A percentile compares a stretch with the other conserved stretches of the same genome.
Evolutionary conservation across 2,797 vertebrate species (phyloP).

Genomic region (Crenichthys baileyi): DNA sequence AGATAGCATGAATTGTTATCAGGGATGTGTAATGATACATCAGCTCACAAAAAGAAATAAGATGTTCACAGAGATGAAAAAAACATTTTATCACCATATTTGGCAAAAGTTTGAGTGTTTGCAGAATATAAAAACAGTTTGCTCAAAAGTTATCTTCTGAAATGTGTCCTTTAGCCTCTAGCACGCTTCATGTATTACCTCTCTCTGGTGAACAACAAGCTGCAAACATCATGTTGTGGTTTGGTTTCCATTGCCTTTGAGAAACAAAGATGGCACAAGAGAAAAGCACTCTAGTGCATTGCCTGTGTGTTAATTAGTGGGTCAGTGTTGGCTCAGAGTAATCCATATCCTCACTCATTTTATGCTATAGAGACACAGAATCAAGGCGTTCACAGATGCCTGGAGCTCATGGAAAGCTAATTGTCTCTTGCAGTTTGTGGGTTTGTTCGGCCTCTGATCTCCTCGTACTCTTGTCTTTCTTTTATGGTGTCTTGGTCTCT

Average conservation of each 20-base stretch:
- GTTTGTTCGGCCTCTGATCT: constrained; percentile 57
- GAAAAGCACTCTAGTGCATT: constrained; percentile 37
- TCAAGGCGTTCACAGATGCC: constrained; percentile 50
- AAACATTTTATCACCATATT: neutral
- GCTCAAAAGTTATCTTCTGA: constrained; percentile 26
- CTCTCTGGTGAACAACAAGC: constrained; percentile 45
- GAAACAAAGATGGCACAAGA: constrained; percentile 49
- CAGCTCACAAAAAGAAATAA: neutral
- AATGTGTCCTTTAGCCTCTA: neutral
- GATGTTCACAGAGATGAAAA: neutral
- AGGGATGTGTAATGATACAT: neutral
- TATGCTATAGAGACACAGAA: constrained; percentile 25
- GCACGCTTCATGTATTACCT: constrained; percentile 28
- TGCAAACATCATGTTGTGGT: constrained; percentile 34
- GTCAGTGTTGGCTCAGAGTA: constrained; percentile 31
- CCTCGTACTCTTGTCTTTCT: constrained; percentile 15
- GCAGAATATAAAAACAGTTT: neutral
- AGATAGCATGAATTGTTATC: neutral
- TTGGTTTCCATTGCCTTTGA: constrained; percentile 56
- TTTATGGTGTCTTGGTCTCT: constrained; percentile 8
- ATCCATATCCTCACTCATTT: constrained; percentile 38
- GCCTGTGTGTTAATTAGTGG: constrained; percentile 57
- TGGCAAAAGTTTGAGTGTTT: neutral
- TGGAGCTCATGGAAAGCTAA: constrained; percentile 56
- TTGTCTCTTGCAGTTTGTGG: constrained; percentile 48